A percentile compares a stretch with the other conserved stretches of the same genome.
Conservation (phyloP, 1,140 invertebrate species). For the Zophobas atratus region DNA sequence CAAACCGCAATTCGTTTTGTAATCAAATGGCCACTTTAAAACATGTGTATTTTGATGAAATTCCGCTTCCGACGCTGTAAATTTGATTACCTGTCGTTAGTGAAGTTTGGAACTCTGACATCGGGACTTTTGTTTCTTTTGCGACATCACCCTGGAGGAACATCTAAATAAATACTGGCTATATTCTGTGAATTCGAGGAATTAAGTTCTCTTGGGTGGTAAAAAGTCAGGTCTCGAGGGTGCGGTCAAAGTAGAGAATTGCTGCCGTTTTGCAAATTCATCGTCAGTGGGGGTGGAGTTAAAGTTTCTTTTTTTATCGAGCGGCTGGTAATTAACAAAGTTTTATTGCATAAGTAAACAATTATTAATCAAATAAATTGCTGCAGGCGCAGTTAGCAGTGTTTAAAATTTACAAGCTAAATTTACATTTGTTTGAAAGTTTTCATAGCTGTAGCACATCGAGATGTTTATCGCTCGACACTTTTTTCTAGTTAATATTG, state of each 20-base stretch:
- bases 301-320: conserved; percentile 37
- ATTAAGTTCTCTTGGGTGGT: conserved; percentile 15
- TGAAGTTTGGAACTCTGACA: too few species aligned
- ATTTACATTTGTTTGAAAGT: background rate
- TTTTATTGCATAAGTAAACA: conserved; percentile 28
- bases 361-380: conserved; percentile 7
- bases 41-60: background rate
- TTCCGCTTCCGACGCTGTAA: background rate
- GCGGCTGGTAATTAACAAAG: conserved; percentile 25
- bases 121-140: background rate
- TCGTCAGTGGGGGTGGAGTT: background rate
- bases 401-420: background rate
- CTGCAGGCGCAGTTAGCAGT: background rate
- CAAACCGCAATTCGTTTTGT: conserved; percentile 6
- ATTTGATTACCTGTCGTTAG: background rate
- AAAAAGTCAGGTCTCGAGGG: conserved; percentile 16
- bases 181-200: conserved; percentile 13
- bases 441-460: background rate
- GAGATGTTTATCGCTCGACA: too few species aligned
- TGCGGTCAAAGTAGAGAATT: background rate
- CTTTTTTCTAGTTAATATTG: too few species aligned
- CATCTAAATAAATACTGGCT: conserved; percentile 13
- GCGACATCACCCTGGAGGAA: background rate
- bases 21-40: background rate
- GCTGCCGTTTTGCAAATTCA: conserved; percentile 5